These are phyloP conservation scores for Yponomeuta malinellus DNA, from an alignment of 2,888 invertebrate species.

Conservation along the genomic window DNA sequence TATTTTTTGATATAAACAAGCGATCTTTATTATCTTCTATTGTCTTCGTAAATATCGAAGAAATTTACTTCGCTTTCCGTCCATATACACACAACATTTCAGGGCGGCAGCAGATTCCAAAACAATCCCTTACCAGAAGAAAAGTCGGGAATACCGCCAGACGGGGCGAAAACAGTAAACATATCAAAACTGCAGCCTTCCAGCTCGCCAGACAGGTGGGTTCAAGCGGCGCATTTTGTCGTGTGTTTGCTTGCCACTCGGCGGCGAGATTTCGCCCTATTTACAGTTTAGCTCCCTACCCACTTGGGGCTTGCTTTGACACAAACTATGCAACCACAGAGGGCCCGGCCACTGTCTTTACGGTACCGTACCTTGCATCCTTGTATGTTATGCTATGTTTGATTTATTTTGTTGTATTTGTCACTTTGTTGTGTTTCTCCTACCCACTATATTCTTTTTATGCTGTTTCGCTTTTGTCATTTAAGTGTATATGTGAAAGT, in stretches of 20 bases:
- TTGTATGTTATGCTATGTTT: too few relatives aligned
- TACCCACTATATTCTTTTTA: too few relatives aligned
- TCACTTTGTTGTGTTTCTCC: too few relatives aligned
- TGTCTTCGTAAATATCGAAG: too few relatives aligned
- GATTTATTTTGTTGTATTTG: too few relatives aligned
- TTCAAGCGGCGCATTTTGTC: not conserved
- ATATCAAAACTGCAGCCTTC: not conserved
- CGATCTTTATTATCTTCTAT: too few relatives aligned
- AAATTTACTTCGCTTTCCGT: too few relatives aligned
- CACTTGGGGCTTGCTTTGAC: not conserved
- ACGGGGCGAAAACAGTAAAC: not conserved
- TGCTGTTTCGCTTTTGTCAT: too few relatives aligned
- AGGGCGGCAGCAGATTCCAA: not conserved
- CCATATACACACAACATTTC: too few relatives aligned
- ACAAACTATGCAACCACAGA: not conserved
- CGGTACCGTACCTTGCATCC: too few relatives aligned
- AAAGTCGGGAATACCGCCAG: not conserved
- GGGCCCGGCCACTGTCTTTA: not conserved
- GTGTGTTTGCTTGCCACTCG: not conserved
- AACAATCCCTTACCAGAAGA: not conserved
- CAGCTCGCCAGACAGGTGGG: not conserved
- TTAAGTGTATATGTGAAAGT: too few relatives aligned
- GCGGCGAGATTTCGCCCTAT: not conserved
- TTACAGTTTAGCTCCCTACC: slow-evolving; percentile 2
- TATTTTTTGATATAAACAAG: too few relatives aligned